Conservation (phyloP, 2,113 vertebrate species). For the Melanostigma gelatinosum region DNA sequence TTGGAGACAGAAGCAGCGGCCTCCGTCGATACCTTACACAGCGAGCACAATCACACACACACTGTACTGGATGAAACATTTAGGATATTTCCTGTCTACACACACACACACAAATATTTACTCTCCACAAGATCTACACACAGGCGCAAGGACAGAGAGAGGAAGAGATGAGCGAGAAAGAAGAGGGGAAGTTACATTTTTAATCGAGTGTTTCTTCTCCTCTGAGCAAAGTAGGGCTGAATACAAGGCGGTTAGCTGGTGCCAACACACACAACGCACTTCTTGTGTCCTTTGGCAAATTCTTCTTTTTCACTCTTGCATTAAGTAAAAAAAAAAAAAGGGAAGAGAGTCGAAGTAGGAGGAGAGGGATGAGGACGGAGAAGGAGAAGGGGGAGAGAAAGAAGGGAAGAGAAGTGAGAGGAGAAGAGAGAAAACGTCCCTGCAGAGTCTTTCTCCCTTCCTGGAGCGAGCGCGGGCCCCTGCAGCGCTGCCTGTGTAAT, state of each 20-base stretch:
- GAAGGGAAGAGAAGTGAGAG: constrained; percentile 76
- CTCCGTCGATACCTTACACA: constrained; percentile 15
- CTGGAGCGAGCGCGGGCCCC: constrained; percentile 97
- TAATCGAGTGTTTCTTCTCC: constrained; percentile 88
- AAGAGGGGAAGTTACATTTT: constrained; percentile 86
- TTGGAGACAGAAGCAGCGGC: constrained; percentile 42
- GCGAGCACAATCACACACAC: constrained; percentile 8
- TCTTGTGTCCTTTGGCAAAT: constrained; percentile 99
- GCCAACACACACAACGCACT: constrained; percentile 87
- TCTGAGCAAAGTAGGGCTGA: constrained; percentile 94
- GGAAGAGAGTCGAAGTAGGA: constrained; percentile 62
- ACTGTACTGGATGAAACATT: constrained; percentile 54
- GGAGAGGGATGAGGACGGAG: constrained; percentile 29
- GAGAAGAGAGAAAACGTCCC: constrained; percentile 90
- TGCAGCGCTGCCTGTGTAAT: constrained; percentile 99
- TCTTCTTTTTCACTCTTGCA: constrained; percentile 99
- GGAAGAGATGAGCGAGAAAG: constrained; percentile 49
- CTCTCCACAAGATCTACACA: constrained; percentile 73
- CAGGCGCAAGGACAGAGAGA: constrained; percentile 63
- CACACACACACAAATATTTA: constrained; percentile 79
- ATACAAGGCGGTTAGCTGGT: constrained; percentile 89
- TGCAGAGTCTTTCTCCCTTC: constrained; percentile 99
- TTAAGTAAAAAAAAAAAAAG: constrained; percentile 87
- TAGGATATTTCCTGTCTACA: constrained; percentile 27
- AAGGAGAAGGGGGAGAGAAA: not conserved